Conservation (phyloP, 2,113 vertebrate genomes). For the Myocastor coypus region DNA sequence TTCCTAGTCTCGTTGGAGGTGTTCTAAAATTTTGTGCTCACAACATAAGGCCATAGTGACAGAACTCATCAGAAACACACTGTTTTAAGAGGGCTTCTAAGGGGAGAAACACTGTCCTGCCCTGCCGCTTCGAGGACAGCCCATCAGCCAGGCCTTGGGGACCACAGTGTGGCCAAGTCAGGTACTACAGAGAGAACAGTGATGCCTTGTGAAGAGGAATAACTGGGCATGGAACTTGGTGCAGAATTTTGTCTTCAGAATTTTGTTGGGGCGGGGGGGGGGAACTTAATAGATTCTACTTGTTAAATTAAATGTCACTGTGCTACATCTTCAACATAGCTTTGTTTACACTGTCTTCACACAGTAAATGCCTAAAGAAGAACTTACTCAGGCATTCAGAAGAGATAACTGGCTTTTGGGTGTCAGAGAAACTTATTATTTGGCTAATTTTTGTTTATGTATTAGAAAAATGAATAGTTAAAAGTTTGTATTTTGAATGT, state of each 20-base stretch:
- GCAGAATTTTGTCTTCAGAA: neutral
- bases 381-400: neutral
- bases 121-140: neutral
- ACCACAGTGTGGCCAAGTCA: conserved; percentile 72
- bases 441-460: neutral
- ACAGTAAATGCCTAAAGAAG: neutral
- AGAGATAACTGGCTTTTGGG: neutral
- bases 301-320: neutral
- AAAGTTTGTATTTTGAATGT: neutral
- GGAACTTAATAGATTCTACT: neutral
- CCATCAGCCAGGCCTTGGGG: conserved; percentile 10
- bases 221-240: too few species aligned
- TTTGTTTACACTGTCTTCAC: neutral
- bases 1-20: neutral
- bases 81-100: neutral
- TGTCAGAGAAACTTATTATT: neutral
- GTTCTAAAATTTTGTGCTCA: neutral
- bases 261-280: neutral
- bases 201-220: neutral
- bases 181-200: conserved; percentile 62
- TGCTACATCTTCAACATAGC: neutral
- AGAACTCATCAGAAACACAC: neutral
- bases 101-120: neutral
- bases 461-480: neutral
- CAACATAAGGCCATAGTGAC: neutral